A percentile compares a stretch with the other conserved stretches of the same genome.
Evolutionary conservation across 37 sponge, comb jelly and placozoan genomes (phyloP).

Genomic region (Dysidea cf. avara): DNA sequence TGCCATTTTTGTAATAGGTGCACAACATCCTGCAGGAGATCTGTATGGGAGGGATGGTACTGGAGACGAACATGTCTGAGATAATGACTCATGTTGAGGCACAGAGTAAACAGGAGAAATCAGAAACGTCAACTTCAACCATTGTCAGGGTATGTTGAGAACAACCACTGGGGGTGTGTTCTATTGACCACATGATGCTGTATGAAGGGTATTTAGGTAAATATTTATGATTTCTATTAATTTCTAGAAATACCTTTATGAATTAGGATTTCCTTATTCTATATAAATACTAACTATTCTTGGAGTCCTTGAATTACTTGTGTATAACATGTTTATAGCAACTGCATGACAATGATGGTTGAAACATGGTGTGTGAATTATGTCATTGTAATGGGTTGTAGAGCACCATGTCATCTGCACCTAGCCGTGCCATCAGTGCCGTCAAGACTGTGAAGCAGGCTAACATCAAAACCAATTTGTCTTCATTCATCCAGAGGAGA

Average conservation of each 20-base stretch:
- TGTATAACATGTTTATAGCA: too few relatives aligned
- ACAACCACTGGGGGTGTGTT: neutral
- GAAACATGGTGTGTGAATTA: too few relatives aligned
- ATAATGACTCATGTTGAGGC: constrained; percentile 88
- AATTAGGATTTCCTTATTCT: neutral
- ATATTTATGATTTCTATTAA: neutral
- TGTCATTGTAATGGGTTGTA: too few relatives aligned
- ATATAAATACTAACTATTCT: neutral
- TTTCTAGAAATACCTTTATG: neutral
- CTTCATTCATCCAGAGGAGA: neutral
- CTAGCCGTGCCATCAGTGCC: constrained; percentile 84
- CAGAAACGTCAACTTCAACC: constrained; percentile 63
- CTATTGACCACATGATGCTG: neutral
- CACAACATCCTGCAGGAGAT: constrained; percentile 94
- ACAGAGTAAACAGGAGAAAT: constrained; percentile 92
- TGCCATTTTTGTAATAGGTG: constrained; percentile 27
- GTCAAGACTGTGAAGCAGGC: constrained; percentile 84
- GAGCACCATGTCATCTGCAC: constrained; percentile 82
- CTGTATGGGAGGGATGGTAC: constrained; percentile 98
- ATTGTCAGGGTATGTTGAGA: constrained; percentile 48
- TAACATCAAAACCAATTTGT: constrained; percentile 38
- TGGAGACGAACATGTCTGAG: constrained; percentile 96
- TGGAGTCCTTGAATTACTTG: neutral
- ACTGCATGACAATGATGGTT: too few relatives aligned
- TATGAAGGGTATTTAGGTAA: neutral